Conservation (phyloP, 2,797 vertebrate genomes). For the Oryzias sinensis region DNA sequence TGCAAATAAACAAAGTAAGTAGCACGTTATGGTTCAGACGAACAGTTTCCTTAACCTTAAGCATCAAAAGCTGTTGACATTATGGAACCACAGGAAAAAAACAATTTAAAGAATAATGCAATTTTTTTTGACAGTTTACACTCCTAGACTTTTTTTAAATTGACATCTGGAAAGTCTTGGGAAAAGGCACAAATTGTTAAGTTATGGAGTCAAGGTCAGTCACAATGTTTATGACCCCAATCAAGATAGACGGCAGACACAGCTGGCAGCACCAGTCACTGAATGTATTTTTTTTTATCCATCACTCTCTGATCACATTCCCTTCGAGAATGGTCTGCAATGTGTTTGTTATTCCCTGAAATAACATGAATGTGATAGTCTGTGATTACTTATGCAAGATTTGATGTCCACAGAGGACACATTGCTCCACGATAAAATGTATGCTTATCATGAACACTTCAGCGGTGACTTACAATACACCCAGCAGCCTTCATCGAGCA, state of each 20-base stretch:
- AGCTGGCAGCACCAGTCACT: conserved; percentile 66
- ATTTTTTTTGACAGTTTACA: not conserved
- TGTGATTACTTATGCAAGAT: not conserved
- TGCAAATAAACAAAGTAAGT: conserved; percentile 54
- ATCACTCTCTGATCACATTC: conserved; percentile 21
- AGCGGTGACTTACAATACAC: conserved; percentile 45
- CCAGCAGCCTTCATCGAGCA: conserved; percentile 30
- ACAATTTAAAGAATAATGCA: conserved; percentile 2
- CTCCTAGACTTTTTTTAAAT: conserved; percentile 10
- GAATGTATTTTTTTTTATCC: conserved; percentile 51
- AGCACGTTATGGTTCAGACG: not conserved
- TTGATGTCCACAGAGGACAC: not conserved
- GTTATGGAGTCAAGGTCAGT: conserved; percentile 66
- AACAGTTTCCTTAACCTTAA: not conserved
- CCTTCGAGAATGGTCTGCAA: conserved; percentile 7
- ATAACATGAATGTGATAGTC: conserved; percentile 10
- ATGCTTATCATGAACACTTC: conserved; percentile 11
- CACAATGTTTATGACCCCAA: conserved; percentile 55
- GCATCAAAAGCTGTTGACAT: not conserved
- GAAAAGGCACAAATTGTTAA: conserved; percentile 21
- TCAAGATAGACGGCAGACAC: conserved; percentile 65
- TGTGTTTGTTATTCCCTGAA: not conserved
- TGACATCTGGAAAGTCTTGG: conserved; percentile 4
- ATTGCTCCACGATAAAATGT: conserved; percentile 3
- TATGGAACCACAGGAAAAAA: not conserved